These are phyloP conservation scores for Micoletzkya japonica DNA, from an alignment of 2,888 invertebrate species.

Conservation along the genomic window DNA sequence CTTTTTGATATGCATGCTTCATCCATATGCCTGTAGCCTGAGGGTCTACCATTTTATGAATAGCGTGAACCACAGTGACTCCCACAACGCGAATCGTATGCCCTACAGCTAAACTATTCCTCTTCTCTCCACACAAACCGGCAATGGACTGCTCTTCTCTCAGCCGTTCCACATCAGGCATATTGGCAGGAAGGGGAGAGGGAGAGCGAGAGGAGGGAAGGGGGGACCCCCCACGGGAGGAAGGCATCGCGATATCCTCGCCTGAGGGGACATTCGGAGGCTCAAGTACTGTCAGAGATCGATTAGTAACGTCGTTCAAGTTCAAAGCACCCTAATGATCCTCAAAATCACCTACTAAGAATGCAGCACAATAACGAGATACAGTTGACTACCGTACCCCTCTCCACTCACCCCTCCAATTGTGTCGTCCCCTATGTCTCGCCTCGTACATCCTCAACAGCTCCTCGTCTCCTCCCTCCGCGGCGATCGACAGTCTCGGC, in stretches of 20 bases:
- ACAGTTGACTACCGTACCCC: conserved; percentile 6
- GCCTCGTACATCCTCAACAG: conserved; percentile 20
- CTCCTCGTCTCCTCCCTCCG: not conserved
- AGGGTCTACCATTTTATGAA: no score
- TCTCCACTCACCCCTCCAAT: not conserved
- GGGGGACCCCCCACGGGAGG: not conserved
- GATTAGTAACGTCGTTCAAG: not conserved
- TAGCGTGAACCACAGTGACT: no score
- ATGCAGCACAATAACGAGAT: not conserved
- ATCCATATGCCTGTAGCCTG: no score
- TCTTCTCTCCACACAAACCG: not conserved
- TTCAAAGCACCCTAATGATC: not conserved
- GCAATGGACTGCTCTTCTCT: conserved; percentile 12
- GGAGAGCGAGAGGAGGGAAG: conserved; percentile 11
- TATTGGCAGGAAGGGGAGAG: not conserved
- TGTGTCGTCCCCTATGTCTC: conserved; percentile 16
- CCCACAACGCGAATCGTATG: no score
- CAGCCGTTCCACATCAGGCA: not conserved
- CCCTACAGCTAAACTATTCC: no score
- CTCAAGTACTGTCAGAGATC: not conserved
- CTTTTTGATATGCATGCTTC: no score
- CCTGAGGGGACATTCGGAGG: conserved; percentile 3
- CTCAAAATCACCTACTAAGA: not conserved
- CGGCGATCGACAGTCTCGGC: not conserved
- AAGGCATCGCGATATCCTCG: conserved; percentile 8